Conservation (phyloP, 2,888 invertebrate genomes). For the Ametastegia equiseti region DNA sequence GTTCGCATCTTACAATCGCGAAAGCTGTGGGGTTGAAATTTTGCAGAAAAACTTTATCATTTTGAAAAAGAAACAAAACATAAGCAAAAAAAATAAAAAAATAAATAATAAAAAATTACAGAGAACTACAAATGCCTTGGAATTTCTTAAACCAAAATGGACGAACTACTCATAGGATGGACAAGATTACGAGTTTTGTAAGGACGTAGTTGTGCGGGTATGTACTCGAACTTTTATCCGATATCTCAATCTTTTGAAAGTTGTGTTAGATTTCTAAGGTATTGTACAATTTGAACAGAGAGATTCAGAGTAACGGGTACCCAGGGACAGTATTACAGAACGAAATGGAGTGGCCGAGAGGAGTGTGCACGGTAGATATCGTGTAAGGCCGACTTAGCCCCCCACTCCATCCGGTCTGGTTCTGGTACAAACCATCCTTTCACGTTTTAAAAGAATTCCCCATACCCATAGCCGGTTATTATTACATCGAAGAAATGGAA, state of each 20-base stretch:
- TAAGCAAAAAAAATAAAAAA: too few relatives aligned
- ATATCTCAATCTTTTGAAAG: neutral
- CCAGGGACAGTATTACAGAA: conserved; percentile 61
- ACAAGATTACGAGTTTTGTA: neutral
- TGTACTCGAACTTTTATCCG: neutral
- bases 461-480: conserved; percentile 26
- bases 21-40: neutral
- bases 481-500: conserved; percentile 18
- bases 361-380: conserved; percentile 73
- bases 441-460: conserved; percentile 47
- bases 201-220: neutral
- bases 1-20: neutral
- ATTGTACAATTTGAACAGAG: conserved; percentile 71
- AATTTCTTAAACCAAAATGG: neutral
- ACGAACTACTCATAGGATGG: neutral
- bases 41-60: too few relatives aligned
- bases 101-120: too few relatives aligned
- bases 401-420: conserved; percentile 51
- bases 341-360: conserved; percentile 66
- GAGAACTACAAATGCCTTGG: neutral
- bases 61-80: too few relatives aligned
- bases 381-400: conserved; percentile 74
- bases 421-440: conserved; percentile 42
- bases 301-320: conserved; percentile 53
- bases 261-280: conserved; percentile 26